Percentiles rank a stretch among this genome's conserved stretches.
These are phyloP conservation scores for Odontesthes bonariensis DNA, from an alignment of 2,113 vertebrate genomes.

Conservation along the genomic window DNA sequence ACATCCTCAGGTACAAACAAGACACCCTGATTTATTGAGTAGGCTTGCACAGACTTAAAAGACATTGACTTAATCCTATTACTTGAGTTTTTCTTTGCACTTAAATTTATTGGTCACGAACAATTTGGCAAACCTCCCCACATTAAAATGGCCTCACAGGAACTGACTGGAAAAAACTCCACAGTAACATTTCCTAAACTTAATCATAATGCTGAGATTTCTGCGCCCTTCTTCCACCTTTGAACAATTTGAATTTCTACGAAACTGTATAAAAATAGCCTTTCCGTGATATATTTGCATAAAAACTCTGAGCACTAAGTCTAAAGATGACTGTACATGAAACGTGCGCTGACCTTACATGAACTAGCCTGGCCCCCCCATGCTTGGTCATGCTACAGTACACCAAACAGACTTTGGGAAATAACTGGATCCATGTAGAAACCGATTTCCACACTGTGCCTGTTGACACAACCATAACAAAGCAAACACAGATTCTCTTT, in stretches of 20 bases:
- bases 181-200: not conserved
- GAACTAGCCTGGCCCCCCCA: not conserved
- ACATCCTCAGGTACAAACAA: slow-evolving; percentile 12
- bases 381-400: not conserved
- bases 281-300: no score
- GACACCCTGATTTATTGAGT: slow-evolving; percentile 17
- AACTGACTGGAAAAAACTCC: not conserved
- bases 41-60: not conserved
- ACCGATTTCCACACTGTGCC: slow-evolving; percentile 4
- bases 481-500: slow-evolving; percentile 31
- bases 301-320: no score
- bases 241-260: no score
- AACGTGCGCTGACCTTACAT: no score
- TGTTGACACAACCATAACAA: slow-evolving; percentile 18
- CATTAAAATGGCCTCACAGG: not conserved
- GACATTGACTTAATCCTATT: slow-evolving; percentile 30
- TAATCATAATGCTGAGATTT: not conserved
- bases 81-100: not conserved
- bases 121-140: not conserved
- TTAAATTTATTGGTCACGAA: slow-evolving; percentile 7
- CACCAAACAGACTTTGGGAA: slow-evolving; percentile 3
- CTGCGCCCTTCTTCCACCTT: no score
- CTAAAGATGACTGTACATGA: no score
- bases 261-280: no score
- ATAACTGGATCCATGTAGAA: slow-evolving; percentile 9